These are phyloP conservation scores for Limenitis camilla DNA, from an alignment of 2,888 invertebrate species.

Conservation along the genomic window DNA sequence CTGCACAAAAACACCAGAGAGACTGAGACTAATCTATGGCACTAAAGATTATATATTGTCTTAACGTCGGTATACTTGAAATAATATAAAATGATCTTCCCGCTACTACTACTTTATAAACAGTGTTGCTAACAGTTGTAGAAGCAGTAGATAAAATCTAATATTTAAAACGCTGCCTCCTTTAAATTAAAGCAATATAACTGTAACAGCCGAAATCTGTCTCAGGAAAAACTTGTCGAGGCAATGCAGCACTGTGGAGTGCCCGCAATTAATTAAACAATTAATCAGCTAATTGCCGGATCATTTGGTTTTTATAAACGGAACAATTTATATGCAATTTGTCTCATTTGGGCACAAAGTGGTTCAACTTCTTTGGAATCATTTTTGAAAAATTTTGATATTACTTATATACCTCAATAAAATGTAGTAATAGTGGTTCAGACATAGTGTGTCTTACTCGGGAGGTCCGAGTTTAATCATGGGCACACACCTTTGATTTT, in stretches of 20 bases:
- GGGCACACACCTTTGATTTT: no score
- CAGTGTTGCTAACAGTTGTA: no score
- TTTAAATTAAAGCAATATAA: conserved; percentile 22
- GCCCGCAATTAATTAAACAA: conserved; percentile 72
- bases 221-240: conserved; percentile 24
- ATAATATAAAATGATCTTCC: no score
- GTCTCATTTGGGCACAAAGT: conserved; percentile 31
- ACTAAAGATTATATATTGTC: no score
- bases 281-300: conserved; percentile 69
- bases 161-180: conserved; percentile 7
- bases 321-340: conserved; percentile 53
- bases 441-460: no score
- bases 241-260: conserved; percentile 40
- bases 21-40: no score
- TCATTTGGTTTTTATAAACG: conserved; percentile 64
- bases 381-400: not conserved
- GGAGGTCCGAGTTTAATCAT: no score
- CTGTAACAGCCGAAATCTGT: conserved; percentile 25
- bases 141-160: not conserved
- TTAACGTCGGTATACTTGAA: no score
- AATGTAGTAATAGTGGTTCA: no score
- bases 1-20: no score
- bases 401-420: no score
- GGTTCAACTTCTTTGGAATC: conserved; percentile 21
- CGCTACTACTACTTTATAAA: no score